Percentiles rank a stretch among this genome's conserved stretches.
These are phyloP conservation scores for Chaenodraco wilsoni DNA, from an alignment of 2,797 vertebrate genomes.

Conservation along the genomic window DNA sequence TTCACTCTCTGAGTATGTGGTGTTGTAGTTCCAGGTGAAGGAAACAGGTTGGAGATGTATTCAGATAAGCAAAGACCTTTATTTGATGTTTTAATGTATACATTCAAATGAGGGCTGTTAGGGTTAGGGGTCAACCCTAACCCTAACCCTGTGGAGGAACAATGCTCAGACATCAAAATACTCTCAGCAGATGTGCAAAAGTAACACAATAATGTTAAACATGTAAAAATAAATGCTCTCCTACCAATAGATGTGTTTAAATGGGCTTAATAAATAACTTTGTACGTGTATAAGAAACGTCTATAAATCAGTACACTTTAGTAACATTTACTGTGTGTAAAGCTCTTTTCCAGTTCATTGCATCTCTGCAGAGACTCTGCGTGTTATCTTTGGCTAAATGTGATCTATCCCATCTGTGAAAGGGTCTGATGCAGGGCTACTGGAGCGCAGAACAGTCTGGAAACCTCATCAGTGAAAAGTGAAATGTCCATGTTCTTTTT, in stretches of 20 bases:
- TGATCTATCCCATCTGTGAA: background rate
- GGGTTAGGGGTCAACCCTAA: too few relatives aligned
- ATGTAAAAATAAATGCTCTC: background rate
- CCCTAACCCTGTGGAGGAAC: background rate
- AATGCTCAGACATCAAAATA: background rate
- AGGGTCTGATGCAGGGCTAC: background rate
- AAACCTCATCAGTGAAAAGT: background rate
- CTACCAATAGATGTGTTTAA: background rate
- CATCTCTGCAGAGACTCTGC: background rate
- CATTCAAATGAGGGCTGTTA: too few relatives aligned
- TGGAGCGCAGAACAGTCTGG: background rate
- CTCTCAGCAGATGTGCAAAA: background rate
- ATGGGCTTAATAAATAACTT: background rate
- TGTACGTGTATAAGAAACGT: background rate
- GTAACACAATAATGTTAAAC: background rate
- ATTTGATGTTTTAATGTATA: too few relatives aligned
- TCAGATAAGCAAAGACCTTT: background rate
- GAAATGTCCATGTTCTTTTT: background rate
- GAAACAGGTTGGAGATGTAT: background rate
- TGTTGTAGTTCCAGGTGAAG: constrained; percentile 1
- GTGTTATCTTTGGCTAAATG: background rate
- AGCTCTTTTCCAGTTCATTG: background rate
- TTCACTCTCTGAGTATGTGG: background rate
- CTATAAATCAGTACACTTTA: background rate
- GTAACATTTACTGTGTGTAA: background rate